Evolutionary conservation across 2,888 invertebrate species (phyloP).

Genomic region (Apamea anceps): DNA sequence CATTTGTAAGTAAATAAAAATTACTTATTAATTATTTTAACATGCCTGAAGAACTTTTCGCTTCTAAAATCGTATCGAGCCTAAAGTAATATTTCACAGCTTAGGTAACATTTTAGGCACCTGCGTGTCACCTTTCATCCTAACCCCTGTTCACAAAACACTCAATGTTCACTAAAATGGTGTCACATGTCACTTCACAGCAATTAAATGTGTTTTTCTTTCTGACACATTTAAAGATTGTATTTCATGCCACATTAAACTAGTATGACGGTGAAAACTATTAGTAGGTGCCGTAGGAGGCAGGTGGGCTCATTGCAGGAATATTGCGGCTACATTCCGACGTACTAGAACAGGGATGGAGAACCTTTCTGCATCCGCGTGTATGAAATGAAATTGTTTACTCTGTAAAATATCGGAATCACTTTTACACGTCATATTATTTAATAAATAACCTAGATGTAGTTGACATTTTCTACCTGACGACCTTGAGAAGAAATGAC

Average conservation of each 20-base stretch:
- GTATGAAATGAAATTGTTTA: too few relatives aligned
- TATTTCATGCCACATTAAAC: slow-evolving; percentile 33
- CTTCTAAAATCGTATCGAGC: too few relatives aligned
- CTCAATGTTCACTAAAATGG: slow-evolving; percentile 3
- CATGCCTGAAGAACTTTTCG: too few relatives aligned
- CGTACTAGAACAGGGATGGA: background rate
- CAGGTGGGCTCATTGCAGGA: slow-evolving; percentile 41
- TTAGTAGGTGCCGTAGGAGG: slow-evolving; percentile 15
- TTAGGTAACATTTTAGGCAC: slow-evolving; percentile 5
- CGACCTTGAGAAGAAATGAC: background rate
- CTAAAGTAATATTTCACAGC: background rate
- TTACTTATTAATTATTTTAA: background rate
- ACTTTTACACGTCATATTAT: too few relatives aligned
- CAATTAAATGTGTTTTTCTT: slow-evolving; percentile 32
- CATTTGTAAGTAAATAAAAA: background rate
- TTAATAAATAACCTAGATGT: background rate
- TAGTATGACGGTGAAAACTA: slow-evolving; percentile 16
- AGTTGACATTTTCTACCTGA: background rate
- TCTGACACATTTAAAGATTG: slow-evolving; percentile 12
- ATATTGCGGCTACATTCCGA: slow-evolving; percentile 29
- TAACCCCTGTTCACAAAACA: slow-evolving; percentile 4
- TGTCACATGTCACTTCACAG: slow-evolving; percentile 24
- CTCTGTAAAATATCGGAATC: too few relatives aligned
- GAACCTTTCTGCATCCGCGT: slow-evolving; percentile 11
- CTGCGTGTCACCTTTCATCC: slow-evolving; percentile 8